Conservation (phyloP, 2,797 vertebrate genomes). For the Rhinogobio ventralis region DNA sequence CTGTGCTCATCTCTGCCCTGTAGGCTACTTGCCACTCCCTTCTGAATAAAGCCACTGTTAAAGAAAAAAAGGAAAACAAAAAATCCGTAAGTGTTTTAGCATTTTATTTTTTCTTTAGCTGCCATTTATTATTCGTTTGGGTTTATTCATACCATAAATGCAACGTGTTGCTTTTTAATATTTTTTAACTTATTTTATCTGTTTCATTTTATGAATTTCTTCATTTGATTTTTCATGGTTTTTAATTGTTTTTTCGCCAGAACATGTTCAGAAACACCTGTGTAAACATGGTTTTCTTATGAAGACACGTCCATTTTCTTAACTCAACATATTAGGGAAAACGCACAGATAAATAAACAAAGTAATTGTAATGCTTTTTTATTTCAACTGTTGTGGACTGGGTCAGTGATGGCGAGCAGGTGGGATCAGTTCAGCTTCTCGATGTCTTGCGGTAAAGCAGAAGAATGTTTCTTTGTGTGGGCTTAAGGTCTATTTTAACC, state of each 20-base stretch:
- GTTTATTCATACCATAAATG: constrained; percentile 65
- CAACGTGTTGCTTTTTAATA: constrained; percentile 80
- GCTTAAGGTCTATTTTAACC: background rate
- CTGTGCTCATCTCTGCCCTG: constrained; percentile 99
- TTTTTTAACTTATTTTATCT: constrained; percentile 46
- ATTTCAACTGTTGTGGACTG: constrained; percentile 24
- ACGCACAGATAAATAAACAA: background rate
- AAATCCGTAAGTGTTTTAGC: constrained; percentile 99
- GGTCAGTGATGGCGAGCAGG: constrained; percentile 6
- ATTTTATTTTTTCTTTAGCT: constrained; percentile 83
- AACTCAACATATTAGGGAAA: background rate
- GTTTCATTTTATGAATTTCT: constrained; percentile 26
- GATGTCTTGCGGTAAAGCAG: constrained; percentile 18
- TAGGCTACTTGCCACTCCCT: constrained; percentile 99
- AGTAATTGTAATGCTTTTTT: background rate
- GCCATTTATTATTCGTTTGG: constrained; percentile 63
- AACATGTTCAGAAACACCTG: constrained; percentile 61
- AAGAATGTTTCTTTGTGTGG: constrained; percentile 20
- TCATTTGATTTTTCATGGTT: background rate
- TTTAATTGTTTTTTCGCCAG: constrained; percentile 28
- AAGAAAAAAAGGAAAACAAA: constrained; percentile 99
- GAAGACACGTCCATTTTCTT: constrained; percentile 20
- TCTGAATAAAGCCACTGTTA: constrained; percentile 99
- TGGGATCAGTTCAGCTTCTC: constrained; percentile 45
- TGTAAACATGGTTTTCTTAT: constrained; percentile 25